phyloP scores from a whole-genome alignment of 2,113 vertebrate genomes.

The Recurvirostra avosetta region DNA sequence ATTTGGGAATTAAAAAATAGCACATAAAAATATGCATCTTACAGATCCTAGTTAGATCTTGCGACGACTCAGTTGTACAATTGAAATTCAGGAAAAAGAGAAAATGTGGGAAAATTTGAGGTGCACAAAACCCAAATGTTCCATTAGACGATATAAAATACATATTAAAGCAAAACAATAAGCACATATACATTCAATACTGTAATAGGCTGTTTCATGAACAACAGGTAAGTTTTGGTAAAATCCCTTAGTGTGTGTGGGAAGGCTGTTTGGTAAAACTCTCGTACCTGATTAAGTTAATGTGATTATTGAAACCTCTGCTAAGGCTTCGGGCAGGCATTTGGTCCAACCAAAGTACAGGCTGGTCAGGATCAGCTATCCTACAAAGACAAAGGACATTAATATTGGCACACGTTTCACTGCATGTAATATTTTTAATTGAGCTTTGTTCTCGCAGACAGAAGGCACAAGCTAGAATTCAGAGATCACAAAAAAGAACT shows the following conservation, averaged over 20 bases:
- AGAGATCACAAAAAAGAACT: neutral
- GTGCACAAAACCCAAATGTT: neutral
- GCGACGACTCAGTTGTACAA: neutral
- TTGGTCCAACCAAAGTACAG: conserved; percentile 96
- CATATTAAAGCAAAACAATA: neutral
- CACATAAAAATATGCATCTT: neutral
- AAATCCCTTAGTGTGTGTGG: neutral
- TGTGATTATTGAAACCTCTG: conserved; percentile 97
- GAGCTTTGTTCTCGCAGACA: neutral
- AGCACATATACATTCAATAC: neutral
- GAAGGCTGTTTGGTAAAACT: neutral
- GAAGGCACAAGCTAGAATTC: neutral
- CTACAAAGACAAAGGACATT: conserved; percentile 65
- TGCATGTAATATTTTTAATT: neutral
- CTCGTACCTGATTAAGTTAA: conserved; percentile 92
- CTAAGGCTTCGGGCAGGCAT: conserved; percentile 95
- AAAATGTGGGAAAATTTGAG: neutral
- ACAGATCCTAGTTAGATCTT: neutral
- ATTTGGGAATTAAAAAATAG: neutral
- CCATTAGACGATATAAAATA: neutral
- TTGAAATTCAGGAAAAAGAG: neutral
- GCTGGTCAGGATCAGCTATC: conserved; percentile 96
- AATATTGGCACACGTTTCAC: neutral
- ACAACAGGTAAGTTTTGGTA: neutral
- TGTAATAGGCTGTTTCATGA: neutral